Evolutionary conservation across 2,113 vertebrate species (phyloP).

Genomic region (Zosterops lateralis): DNA sequence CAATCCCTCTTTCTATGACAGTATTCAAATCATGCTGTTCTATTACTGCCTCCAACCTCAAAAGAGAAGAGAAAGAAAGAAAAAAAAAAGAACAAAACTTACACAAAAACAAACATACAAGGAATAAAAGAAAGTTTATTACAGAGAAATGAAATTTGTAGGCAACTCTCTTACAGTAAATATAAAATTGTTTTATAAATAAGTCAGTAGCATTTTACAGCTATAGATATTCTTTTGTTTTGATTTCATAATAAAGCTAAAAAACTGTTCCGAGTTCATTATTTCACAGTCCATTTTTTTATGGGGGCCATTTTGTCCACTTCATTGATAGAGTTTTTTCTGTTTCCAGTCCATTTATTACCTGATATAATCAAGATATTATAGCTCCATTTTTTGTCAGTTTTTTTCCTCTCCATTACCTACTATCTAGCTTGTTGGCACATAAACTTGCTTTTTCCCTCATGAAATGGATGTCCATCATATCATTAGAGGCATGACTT

Average conservation of each 20-base stretch:
- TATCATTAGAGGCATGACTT: background rate
- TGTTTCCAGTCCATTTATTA: background rate
- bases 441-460: background rate
- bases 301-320: background rate
- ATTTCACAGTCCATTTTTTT: background rate
- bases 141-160: background rate
- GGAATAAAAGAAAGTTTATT: background rate
- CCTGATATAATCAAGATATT: background rate
- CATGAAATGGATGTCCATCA: background rate
- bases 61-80: background rate
- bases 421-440: background rate
- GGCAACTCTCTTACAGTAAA: background rate
- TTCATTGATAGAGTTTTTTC: background rate
- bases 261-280: background rate
- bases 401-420: background rate
- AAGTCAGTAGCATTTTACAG: background rate
- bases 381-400: background rate
- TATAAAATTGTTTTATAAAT: background rate
- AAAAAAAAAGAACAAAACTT: rapidly evolving
- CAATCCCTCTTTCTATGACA: background rate
- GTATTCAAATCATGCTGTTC: background rate
- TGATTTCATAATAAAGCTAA: background rate
- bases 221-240: background rate
- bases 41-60: background rate
- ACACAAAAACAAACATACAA: background rate